phyloP scores from a whole-genome alignment of 2,113 vertebrate species.

The Pteronura brasiliensis region DNA sequence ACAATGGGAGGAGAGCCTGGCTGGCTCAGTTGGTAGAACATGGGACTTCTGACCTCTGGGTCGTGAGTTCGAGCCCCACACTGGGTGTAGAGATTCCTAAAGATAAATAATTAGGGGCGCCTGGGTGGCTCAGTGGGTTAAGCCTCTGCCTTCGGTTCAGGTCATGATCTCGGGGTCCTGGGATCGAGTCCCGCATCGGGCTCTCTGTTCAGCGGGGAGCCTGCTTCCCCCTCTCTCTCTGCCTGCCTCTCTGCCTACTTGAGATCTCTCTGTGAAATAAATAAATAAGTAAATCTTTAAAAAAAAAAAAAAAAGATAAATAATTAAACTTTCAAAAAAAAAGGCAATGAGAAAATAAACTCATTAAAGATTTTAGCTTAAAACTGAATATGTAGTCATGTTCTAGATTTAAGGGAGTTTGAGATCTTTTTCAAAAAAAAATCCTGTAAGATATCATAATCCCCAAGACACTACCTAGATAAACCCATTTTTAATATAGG shows the following conservation, averaged over 20 bases:
- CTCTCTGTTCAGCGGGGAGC: too few species aligned
- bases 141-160: too few species aligned
- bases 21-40: background rate
- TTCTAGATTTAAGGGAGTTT: background rate
- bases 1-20: background rate
- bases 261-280: too few species aligned
- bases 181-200: too few species aligned
- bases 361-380: constrained; percentile 33
- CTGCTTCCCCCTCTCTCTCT: too few species aligned
- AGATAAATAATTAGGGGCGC: background rate
- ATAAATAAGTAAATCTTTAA: too few species aligned
- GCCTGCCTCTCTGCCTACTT: too few species aligned
- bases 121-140: too few species aligned
- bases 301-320: too few species aligned
- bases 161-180: too few species aligned
- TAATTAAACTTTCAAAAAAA: background rate
- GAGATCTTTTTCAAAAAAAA: constrained; percentile 3
- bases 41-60: background rate
- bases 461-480: background rate
- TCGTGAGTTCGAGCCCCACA: background rate
- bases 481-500: constrained; percentile 27
- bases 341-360: background rate
- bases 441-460: background rate
- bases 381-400: background rate
- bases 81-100: background rate